Percentiles rank a stretch among this genome's conserved stretches.
These are phyloP conservation scores for Phortica magna DNA, from an alignment of 2,888 invertebrate species.

Conservation along the genomic window DNA sequence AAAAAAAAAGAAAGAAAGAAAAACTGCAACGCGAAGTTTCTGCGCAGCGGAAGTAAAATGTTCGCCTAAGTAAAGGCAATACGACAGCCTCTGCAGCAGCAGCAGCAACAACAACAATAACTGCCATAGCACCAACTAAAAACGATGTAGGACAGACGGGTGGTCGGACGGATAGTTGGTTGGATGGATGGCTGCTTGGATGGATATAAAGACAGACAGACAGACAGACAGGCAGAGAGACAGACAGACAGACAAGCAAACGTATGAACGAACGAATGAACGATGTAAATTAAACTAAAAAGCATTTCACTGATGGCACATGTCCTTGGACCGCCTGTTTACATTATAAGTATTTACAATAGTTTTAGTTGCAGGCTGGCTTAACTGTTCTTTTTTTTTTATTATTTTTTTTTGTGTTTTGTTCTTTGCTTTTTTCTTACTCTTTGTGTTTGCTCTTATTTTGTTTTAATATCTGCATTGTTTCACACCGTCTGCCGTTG, in stretches of 20 bases:
- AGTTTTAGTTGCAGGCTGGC: background rate
- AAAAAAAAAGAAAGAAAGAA: background rate
- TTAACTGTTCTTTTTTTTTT: constrained; percentile 3
- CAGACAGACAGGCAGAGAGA: background rate
- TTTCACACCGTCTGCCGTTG: background rate
- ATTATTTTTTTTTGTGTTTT: background rate
- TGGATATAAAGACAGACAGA: background rate
- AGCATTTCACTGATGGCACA: constrained; percentile 8
- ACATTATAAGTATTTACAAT: constrained; percentile 21
- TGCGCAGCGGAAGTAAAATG: background rate
- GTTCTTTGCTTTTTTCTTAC: background rate
- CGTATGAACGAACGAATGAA: background rate
- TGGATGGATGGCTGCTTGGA: background rate
- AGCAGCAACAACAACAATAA: background rate
- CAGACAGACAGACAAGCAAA: background rate
- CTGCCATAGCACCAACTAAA: too few species aligned
- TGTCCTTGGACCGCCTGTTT: constrained; percentile 19
- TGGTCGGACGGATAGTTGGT: background rate
- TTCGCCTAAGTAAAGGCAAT: background rate
- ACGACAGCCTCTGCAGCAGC: background rate
- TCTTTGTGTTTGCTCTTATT: background rate
- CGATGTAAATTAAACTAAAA: constrained; percentile 11
- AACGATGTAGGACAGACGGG: background rate
- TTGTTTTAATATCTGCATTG: constrained; percentile 12
- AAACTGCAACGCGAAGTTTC: background rate